Evolutionary conservation across 1,140 invertebrate genomes (phyloP).

Genomic region (Bombyx mori): DNA sequence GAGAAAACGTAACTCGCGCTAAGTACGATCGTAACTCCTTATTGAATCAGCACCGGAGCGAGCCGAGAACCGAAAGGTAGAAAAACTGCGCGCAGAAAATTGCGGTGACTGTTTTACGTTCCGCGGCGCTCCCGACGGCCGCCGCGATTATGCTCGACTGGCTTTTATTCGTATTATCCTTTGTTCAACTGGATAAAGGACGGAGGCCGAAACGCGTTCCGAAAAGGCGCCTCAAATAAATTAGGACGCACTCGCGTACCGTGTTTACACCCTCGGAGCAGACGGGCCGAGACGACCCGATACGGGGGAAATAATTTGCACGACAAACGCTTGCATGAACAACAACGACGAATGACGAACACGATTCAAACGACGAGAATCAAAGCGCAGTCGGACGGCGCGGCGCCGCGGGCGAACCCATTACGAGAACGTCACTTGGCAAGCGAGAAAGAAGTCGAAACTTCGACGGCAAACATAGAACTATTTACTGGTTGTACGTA

Average conservation of each 20-base stretch:
- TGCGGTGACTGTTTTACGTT: conserved; percentile 55
- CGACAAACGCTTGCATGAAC: neutral
- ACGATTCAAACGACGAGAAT: conserved; percentile 53
- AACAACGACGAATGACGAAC: neutral
- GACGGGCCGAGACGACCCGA: neutral
- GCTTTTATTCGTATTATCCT: conserved; percentile 58
- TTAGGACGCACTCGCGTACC: conserved; percentile 28
- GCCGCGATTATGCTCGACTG: conserved; percentile 60
- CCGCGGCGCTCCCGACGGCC: conserved; percentile 36
- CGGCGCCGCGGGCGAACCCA: conserved; percentile 36
- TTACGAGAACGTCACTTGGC: conserved; percentile 41
- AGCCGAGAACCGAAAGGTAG: conserved; percentile 33
- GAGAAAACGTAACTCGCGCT: conserved; percentile 16
- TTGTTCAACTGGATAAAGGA: conserved; percentile 45
- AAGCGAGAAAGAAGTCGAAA: conserved; percentile 56
- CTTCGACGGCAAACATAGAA: conserved; percentile 48
- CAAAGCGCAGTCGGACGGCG: conserved; percentile 21
- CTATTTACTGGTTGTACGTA: conserved; percentile 53
- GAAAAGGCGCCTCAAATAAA: conserved; percentile 40
- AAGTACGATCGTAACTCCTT: conserved; percentile 42
- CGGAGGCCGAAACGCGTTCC: conserved; percentile 30
- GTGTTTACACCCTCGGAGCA: conserved; percentile 24
- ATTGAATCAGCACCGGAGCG: conserved; percentile 48
- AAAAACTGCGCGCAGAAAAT: conserved; percentile 50
- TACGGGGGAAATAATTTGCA: conserved; percentile 1